Evolutionary conservation across 2,797 vertebrate species (phyloP).

Genomic region (Enteromius mattozi): DNA sequence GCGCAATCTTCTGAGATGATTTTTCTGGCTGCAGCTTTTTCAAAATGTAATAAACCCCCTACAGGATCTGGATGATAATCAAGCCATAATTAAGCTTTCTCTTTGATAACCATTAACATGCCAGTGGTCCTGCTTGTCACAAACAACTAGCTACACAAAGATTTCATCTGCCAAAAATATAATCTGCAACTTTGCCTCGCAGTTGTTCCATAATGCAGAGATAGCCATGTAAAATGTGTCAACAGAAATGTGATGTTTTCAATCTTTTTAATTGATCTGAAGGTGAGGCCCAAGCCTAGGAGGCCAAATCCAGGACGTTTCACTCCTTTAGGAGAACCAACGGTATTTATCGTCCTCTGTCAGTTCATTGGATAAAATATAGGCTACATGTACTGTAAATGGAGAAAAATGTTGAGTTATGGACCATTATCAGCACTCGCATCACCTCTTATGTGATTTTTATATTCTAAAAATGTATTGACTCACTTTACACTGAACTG

Average conservation of each 20-base stretch:
- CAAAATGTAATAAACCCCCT: neutral
- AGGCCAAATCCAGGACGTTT: accelerated
- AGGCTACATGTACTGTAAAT: neutral
- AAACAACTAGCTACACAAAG: neutral
- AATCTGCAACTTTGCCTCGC: neutral
- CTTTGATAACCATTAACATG: neutral
- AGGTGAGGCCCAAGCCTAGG: neutral
- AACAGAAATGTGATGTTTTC: neutral
- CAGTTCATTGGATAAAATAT: neutral
- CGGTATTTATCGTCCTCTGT: neutral
- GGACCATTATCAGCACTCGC: neutral
- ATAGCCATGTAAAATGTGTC: neutral
- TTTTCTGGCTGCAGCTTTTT: conserved; percentile 12
- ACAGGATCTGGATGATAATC: neutral
- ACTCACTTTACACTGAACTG: neutral
- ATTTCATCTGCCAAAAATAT: neutral
- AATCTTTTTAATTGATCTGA: neutral
- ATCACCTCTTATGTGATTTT: neutral
- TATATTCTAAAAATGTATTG: neutral
- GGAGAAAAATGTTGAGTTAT: neutral
- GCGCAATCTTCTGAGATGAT: neutral
- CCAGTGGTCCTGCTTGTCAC: neutral
- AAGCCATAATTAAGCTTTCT: conserved; percentile 2
- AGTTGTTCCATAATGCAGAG: neutral
- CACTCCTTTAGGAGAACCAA: neutral